Evolutionary conservation across 2,888 invertebrate species (phyloP).

Genomic region (Cephus pulcher): DNA sequence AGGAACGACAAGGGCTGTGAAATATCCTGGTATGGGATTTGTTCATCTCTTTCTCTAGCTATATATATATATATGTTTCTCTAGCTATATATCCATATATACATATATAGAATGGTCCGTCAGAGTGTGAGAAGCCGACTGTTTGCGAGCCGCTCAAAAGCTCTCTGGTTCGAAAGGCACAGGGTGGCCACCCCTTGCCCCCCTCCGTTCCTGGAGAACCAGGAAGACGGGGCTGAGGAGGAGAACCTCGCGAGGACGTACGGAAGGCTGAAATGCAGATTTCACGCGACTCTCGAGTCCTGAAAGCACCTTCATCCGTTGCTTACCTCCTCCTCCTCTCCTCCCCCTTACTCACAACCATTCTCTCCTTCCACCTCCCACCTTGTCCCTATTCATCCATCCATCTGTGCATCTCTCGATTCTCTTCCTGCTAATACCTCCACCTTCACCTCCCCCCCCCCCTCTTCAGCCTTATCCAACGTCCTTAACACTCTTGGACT

Average conservation of each 20-base stretch:
- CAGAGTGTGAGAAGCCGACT: conserved; percentile 40
- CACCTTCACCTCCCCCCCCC: conserved; percentile 36
- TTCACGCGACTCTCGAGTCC: conserved; percentile 59
- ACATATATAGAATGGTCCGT: conserved; percentile 2
- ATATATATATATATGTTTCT: no score
- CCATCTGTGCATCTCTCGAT: conserved; percentile 38
- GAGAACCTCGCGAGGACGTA: conserved; percentile 39
- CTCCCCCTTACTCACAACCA: conserved; percentile 20
- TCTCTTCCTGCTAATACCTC: conserved; percentile 67
- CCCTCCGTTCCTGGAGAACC: not conserved
- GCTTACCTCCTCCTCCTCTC: conserved; percentile 32
- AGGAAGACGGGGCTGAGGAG: not conserved
- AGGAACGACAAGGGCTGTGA: conserved; percentile 38
- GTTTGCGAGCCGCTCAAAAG: conserved; percentile 66
- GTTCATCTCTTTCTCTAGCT: not conserved
- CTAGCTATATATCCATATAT: not conserved
- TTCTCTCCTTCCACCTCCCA: conserved; percentile 26
- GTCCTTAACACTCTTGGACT: conserved; percentile 15
- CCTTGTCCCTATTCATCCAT: conserved; percentile 25
- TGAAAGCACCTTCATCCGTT: conserved; percentile 41
- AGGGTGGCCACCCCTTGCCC: conserved; percentile 26
- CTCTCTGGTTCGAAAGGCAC: conserved; percentile 52
- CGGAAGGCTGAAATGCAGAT: conserved; percentile 68
- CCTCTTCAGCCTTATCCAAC: conserved; percentile 64
- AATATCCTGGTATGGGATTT: not conserved